These are phyloP conservation scores for Crambe crambe DNA, from an alignment of 37 sponge, comb jelly and placozoan species.

Conservation along the genomic window DNA sequence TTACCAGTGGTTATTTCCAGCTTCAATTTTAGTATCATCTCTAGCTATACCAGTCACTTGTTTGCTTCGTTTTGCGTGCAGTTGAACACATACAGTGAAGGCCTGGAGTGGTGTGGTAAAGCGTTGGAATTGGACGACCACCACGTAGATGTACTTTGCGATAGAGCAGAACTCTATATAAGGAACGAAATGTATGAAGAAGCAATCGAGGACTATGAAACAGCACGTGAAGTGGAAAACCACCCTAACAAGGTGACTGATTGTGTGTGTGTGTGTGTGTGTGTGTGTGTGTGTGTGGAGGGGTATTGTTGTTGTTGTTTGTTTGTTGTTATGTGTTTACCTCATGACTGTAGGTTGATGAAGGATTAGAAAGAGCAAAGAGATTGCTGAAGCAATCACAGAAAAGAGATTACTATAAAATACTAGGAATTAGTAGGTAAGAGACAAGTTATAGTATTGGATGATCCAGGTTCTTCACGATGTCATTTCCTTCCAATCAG, in stretches of 20 bases:
- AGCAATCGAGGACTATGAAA: slow-evolving; percentile 91
- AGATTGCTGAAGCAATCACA: slow-evolving; percentile 94
- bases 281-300: not conserved
- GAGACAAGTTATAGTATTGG: not conserved
- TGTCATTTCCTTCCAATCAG: slow-evolving; percentile 13
- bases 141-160: slow-evolving; percentile 86
- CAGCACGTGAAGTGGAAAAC: slow-evolving; percentile 69
- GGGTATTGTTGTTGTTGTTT: not conserved
- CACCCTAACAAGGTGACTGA: slow-evolving; percentile 47
- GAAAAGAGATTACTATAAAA: slow-evolving; percentile 98
- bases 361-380: slow-evolving; percentile 89
- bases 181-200: slow-evolving; percentile 84
- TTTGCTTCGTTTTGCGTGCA: slow-evolving; percentile 8
- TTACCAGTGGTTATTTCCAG: too few species aligned
- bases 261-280: not conserved
- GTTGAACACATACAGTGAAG: slow-evolving; percentile 45
- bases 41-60: too few species aligned
- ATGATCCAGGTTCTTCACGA: not conserved
- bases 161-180: slow-evolving; percentile 91
- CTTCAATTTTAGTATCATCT: too few species aligned
- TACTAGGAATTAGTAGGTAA: slow-evolving; percentile 91
- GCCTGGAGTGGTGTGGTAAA: slow-evolving; percentile 71
- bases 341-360: slow-evolving; percentile 57
- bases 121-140: slow-evolving; percentile 76
- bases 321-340: not conserved